These are phyloP conservation scores for Drosophila demipolita DNA, from an alignment of 2,888 invertebrate genomes.

Conservation along the genomic window DNA sequence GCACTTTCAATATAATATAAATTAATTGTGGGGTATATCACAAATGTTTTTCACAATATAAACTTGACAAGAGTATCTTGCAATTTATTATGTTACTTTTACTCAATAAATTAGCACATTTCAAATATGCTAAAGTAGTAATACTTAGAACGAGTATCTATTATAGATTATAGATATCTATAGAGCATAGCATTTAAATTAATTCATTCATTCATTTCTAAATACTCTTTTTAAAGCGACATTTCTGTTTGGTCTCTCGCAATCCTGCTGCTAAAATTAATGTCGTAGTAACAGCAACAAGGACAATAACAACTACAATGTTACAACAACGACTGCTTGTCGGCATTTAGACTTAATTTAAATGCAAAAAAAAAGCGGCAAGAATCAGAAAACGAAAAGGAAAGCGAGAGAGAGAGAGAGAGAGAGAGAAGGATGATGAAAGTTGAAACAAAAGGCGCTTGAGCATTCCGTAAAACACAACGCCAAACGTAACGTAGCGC, in stretches of 20 bases:
- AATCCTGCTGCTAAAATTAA: conserved; percentile 20
- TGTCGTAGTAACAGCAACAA: conserved; percentile 15
- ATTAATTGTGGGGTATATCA: background rate
- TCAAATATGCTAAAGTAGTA: background rate
- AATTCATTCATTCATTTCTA: conserved; percentile 1
- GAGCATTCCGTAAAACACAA: conserved; percentile 44
- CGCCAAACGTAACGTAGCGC: conserved; percentile 70
- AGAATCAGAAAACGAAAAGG: conserved; percentile 7
- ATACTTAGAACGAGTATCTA: background rate
- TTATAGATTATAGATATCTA: background rate
- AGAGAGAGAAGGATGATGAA: background rate
- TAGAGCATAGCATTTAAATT: background rate
- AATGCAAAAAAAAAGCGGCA: conserved; percentile 61
- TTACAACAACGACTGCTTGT: conserved; percentile 58
- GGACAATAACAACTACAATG: conserved; percentile 17
- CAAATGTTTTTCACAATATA: background rate
- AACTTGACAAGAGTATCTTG: background rate
- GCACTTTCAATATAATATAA: background rate
- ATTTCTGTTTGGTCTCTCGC: conserved; percentile 24
- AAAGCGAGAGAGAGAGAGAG: background rate
- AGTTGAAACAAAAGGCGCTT: conserved; percentile 56
- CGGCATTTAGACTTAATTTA: conserved; percentile 78
- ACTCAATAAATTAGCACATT: background rate
- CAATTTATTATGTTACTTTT: background rate
- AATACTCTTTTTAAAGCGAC: conserved; percentile 8